Evolutionary conservation across 2,113 vertebrate genomes (phyloP).

Genomic region (Chroicocephalus ridibundus): DNA sequence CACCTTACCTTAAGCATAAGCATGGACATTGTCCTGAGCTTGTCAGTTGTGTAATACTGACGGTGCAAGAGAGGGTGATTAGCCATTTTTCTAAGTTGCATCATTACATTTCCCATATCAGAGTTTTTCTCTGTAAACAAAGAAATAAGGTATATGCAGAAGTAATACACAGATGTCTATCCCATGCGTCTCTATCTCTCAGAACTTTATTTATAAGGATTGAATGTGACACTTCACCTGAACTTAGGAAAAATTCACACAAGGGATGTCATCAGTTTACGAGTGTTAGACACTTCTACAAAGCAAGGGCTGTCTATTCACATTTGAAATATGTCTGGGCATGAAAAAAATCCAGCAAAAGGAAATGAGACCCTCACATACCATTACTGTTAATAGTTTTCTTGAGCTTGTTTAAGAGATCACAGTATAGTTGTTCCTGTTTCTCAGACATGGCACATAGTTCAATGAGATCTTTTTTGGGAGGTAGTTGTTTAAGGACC

Average conservation of each 20-base stretch:
- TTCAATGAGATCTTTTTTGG: conserved; percentile 85
- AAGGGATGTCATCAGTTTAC: neutral
- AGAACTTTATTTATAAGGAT: neutral
- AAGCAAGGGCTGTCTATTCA: neutral
- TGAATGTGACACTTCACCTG: neutral
- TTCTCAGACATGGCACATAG: conserved; percentile 90
- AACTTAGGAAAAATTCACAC: neutral
- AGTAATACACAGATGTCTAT: neutral
- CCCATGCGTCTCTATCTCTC: neutral
- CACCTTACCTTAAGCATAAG: conserved; percentile 92
- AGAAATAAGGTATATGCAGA: neutral
- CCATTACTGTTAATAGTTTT: conserved; percentile 72
- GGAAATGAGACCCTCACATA: conserved; percentile 6
- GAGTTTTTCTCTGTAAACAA: conserved; percentile 80
- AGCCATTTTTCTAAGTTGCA: conserved; percentile 98
- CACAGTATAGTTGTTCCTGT: conserved; percentile 84
- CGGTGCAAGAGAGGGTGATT: conserved; percentile 95
- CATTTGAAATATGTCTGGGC: accelerated
- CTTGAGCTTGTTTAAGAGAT: conserved; percentile 84
- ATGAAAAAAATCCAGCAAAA: neutral
- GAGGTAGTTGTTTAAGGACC: conserved; percentile 93
- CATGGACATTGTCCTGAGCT: conserved; percentile 87
- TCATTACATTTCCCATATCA: conserved; percentile 90
- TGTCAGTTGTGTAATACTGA: conserved; percentile 91
- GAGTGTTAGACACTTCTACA: neutral